Conservation (phyloP, 2,797 vertebrate genomes). For the Microhierax caerulescens region DNA sequence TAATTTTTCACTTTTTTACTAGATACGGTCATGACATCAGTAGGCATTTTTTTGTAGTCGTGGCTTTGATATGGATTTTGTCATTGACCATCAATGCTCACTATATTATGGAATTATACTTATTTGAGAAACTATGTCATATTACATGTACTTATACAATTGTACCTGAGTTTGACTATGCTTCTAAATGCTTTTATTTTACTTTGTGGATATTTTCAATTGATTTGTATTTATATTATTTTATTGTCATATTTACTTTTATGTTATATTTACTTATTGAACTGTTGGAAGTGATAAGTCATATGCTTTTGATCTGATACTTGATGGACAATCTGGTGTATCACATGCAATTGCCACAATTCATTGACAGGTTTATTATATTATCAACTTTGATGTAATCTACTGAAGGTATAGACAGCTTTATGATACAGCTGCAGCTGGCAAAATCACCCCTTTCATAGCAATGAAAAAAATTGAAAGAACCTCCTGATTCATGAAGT, state of each 20-base stretch:
- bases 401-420: neutral
- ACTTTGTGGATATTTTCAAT: neutral
- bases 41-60: neutral
- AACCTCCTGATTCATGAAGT: neutral
- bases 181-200: neutral
- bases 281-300: neutral
- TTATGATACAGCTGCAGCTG: neutral
- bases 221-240: neutral
- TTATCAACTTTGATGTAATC: neutral
- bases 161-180: neutral
- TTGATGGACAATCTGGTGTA: neutral
- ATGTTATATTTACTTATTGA: neutral
- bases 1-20: neutral
- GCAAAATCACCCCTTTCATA: neutral
- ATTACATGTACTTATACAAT: neutral
- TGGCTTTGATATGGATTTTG: neutral
- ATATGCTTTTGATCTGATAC: neutral
- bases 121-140: neutral
- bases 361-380: neutral
- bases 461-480: neutral
- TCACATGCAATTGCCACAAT: neutral
- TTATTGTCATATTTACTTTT: neutral
- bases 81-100: neutral
- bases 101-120: neutral
- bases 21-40: neutral